Conservation (phyloP, 2,888 invertebrate genomes). For the Dynastes maya region DNA sequence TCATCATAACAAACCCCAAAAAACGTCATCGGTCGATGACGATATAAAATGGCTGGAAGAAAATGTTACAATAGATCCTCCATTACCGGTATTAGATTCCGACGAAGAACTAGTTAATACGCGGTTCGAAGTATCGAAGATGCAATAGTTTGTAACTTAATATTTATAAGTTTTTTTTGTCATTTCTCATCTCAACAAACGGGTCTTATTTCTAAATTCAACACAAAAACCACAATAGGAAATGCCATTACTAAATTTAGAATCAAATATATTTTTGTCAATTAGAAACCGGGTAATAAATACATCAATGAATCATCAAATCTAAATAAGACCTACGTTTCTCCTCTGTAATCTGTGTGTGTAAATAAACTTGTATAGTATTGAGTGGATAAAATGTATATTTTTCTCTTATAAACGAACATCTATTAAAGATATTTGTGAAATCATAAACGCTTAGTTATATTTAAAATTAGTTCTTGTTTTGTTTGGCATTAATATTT, state of each 20-base stretch:
- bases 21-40: constrained; percentile 77
- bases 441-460: constrained; percentile 26
- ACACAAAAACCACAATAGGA: not conserved
- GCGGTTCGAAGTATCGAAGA: constrained; percentile 90
- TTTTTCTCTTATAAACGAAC: constrained; percentile 32
- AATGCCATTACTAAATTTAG: not conserved
- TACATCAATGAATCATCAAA: not conserved
- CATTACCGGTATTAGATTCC: constrained; percentile 81
- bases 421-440: constrained; percentile 25
- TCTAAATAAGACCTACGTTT: constrained; percentile 12
- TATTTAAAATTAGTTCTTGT: constrained; percentile 20
- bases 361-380: constrained; percentile 32
- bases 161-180: not conserved
- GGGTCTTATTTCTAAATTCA: constrained; percentile 15
- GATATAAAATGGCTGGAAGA: constrained; percentile 95
- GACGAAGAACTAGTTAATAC: constrained; percentile 90
- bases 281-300: not conserved
- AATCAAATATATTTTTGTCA: not conserved
- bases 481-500: constrained; percentile 34
- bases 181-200: not conserved
- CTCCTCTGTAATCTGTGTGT: constrained; percentile 3
- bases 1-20: constrained; percentile 65
- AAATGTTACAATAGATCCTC: constrained; percentile 85
- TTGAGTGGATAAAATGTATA: constrained; percentile 41
- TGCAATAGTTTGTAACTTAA: constrained; percentile 75